Evolutionary conservation across 2,113 vertebrate species (phyloP), one percentile per base, ranked within the genome.

Genomic region (Nyctibius bracteatus): DNA sequence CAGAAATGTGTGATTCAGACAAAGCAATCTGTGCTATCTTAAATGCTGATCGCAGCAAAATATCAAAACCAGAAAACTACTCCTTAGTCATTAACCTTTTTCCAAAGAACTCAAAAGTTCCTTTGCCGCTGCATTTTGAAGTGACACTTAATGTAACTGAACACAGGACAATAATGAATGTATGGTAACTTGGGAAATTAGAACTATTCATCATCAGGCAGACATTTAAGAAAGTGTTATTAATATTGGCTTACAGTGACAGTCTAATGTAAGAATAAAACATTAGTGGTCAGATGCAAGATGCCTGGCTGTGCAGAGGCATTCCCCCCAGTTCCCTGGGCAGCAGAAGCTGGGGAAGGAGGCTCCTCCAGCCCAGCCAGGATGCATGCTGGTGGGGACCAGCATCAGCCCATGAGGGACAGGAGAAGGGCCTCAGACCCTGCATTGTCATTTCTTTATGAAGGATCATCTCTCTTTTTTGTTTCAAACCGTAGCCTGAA

Each of bases 381-480:
- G 2, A 2, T 3, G 3, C 1, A 1, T 35, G 15, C n/a, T 37
- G 12, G 8, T 22, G 44, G 28, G 57, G 11, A 62, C 27, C 12
- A 30, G 19, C 63, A 35, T 25, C n/a, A 23, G 11, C 24, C 24
- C 30, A 3, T 2, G 1, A 2, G 12, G 20, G 22, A 68, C 12
- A 65, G 16, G 18, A 52, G 16, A 2, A 46, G 23, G 15, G 52
- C 19, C 55, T 71, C 17, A 7, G 23, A 51, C 16, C 8, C 67
- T 46, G 13, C 10, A 4, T 3, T 12, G 27, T 33, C 7, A 5
- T 51, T 8, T 72, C 16, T 62, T 85, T 6, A 23, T 44, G n/a
- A 86, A 41, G 5, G 9, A 3, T 14, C 10, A 44, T 5, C 6
- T 81, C 5, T 8, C 41, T 51, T 41, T 55, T 75, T 70, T 5